Percentiles rank a stretch among this genome's conserved stretches.
These are phyloP conservation scores for Epizoanthus illoricatus DNA, from an alignment of 92 coral and sea anemone genomes.

Conservation along the genomic window DNA sequence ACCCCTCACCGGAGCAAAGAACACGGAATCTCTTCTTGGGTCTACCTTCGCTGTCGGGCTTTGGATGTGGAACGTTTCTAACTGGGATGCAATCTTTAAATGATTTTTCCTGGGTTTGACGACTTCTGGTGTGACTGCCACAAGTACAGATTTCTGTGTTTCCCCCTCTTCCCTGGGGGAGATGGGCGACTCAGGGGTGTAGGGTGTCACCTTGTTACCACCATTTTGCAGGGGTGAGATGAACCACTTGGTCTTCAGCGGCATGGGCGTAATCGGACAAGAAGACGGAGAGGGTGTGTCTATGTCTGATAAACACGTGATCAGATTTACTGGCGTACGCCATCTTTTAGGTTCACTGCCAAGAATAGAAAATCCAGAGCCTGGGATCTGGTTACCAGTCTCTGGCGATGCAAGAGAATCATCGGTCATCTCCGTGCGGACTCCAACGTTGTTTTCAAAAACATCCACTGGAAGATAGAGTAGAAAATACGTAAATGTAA, in stretches of 20 bases:
- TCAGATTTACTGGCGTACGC: constrained; percentile 51
- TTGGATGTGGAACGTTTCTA: constrained; percentile 30
- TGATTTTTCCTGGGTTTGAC: not conserved
- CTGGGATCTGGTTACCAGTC: constrained; percentile 13
- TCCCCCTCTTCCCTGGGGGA: constrained; percentile 12
- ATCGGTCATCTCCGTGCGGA: constrained; percentile 10
- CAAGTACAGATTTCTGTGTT: constrained; percentile 8
- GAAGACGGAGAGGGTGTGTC: constrained; percentile 76
- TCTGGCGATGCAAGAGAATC: constrained; percentile 35
- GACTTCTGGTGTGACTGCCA: constrained; percentile 23
- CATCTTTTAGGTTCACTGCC: constrained; percentile 35
- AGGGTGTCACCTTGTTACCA: constrained; percentile 17
- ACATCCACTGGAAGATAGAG: constrained; percentile 4
- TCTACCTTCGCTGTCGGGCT: constrained; percentile 13
- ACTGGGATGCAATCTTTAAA: constrained; percentile 14
- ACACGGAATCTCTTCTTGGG: constrained; percentile 76
- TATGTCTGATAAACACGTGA: constrained; percentile 52
- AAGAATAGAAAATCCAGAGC: not conserved
- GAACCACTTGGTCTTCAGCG: constrained; percentile 61
- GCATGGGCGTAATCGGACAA: constrained; percentile 65
- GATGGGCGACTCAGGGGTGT: constrained; percentile 23
- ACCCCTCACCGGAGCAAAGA: constrained; percentile 56
- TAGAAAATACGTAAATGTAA: not conserved
- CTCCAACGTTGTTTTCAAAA: constrained; percentile 27
- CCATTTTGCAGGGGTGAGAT: constrained; percentile 50